Conservation (phyloP, 2,113 vertebrate genomes). For the Caranx melampygus region DNA sequence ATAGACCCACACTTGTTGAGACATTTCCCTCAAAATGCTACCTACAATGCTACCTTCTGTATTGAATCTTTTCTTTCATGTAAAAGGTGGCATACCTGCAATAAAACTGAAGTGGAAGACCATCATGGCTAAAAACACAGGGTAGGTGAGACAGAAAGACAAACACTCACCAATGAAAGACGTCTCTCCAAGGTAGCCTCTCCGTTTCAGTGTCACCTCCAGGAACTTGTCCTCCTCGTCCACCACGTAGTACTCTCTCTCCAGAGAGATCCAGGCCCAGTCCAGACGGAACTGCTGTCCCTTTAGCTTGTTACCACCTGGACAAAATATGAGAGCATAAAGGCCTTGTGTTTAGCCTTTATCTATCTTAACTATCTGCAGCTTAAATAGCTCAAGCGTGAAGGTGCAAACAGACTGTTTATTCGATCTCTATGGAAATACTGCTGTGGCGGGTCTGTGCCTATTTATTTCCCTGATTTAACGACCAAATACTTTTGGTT, state of each 20-base stretch:
- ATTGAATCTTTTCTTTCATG: too few species aligned
- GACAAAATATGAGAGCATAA: constrained; percentile 38
- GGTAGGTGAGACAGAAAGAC: neutral
- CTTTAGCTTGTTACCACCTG: constrained; percentile 92
- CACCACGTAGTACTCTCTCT: constrained; percentile 90
- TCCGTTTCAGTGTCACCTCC: constrained; percentile 89
- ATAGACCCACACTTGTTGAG: too few species aligned
- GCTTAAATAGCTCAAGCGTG: neutral
- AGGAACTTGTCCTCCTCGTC: constrained; percentile 91
- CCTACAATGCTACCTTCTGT: too few species aligned
- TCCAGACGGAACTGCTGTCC: constrained; percentile 90
- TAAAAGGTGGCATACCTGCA: too few species aligned
- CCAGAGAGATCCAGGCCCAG: constrained; percentile 97
- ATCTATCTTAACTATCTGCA: neutral
- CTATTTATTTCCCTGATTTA: constrained; percentile 28
- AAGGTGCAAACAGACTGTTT: neutral
- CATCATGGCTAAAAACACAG: neutral
- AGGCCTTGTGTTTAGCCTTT: neutral
- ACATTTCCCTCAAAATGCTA: too few species aligned
- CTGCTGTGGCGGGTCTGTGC: neutral
- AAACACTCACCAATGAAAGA: constrained; percentile 93
- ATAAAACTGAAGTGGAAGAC: too few species aligned
- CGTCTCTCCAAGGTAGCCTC: constrained; percentile 95
- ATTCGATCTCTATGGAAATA: neutral
- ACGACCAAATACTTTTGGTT: constrained; percentile 18